Evolutionary conservation across 2,797 vertebrate genomes (phyloP), one percentile per base, ranked within the genome.

Genomic region (Synaphobranchus kaupii): DNA sequence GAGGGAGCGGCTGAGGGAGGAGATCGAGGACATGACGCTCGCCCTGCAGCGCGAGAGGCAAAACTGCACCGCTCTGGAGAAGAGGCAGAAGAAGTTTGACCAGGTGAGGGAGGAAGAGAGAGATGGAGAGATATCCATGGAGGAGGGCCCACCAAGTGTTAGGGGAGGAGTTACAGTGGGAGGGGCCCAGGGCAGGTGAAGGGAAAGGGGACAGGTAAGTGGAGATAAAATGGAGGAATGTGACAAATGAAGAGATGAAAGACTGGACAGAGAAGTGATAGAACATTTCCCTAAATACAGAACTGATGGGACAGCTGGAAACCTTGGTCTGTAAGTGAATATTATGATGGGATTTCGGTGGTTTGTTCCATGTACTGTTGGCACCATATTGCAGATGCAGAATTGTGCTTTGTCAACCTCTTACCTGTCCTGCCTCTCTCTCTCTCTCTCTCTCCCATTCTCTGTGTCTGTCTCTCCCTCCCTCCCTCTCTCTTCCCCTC

Each of bases 11-110:
- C 94, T 98, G 88, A 95, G 97, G 90, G 98, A 98, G 90, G 98
- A 98, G 91, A 95, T 98, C 50, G 98, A 98, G 9, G 98, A 98
- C 20, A 94, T 96, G 93, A 96, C 95, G 0, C 91, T 98, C 66
- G 97, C 97, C 83, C 93, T 98, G 88, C 97, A 98, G 91, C 95
- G 96, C 76, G 97, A 98, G 90, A 94, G 97, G 83, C 97, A 98
- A 93, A 97, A 97, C 84, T 97, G 97, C 92, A 94, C 94, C 0
- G 89, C 95, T 0, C 95, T 98, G 31, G 98, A 98, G 91, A 98
- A 98, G 94, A 97, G 97, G 90, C 98, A 98, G 94, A 98, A 97
- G 93, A 98, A 98, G 90, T 98, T 98, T 4, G 98, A 98, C 92
- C 98, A 98, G 97, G 98, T 98, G 25, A 73, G 89, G 50, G 22